Evolutionary conservation across 2,888 invertebrate genomes (phyloP), one percentile per base, ranked within the genome.

Genomic region (Neoascia interrupta): DNA sequence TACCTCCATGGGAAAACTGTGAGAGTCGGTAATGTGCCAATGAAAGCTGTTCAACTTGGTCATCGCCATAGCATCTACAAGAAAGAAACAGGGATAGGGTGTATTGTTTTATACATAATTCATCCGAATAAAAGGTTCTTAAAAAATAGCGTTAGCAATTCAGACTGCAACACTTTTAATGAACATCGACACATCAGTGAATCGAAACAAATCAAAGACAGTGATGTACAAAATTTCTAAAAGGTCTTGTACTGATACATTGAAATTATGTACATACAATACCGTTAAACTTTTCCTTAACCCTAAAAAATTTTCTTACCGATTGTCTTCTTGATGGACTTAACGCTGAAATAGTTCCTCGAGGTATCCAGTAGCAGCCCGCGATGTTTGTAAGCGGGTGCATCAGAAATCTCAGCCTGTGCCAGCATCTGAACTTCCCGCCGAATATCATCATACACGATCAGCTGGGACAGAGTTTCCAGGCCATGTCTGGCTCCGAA

Each of bases 1-100:
- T 0, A 95, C 92, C 64, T 94, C 93, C 84, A 96, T 94, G 0
- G 98, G 98, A 86, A 98, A 98, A 83, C 97, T 97, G 81, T 97
- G 97, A 13, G 95, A 94, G 88, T 98, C 98, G 0, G 95, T 96
- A 56, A 96, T 94, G 84, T 96, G 96, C 97, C 97, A 98, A 85
- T 98, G 98, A 90, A 98, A 95, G 0, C 95, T 94, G 86, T 98
- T 98, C 83, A 98, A 86, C 87, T 98, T 98, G 21, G 95, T 95
- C 85, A 94, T 92, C 0, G 95, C 93, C 97, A 98, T 97, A 0
- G 92, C 97, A 84, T 97, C 96, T 92, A 83, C 1, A 84, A 79
- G 47, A 37, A 16, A 41, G 56, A 47, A 6, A 21, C 15, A 5
- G n/a, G n/a, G n/a, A n/a, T n/a, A n/a, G n/a, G n/a, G n/a, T n/a